Evolutionary conservation across 2,113 vertebrate genomes (phyloP), one percentile per base, ranked within the genome.

Genomic region (Oreocharis arfaki): DNA sequence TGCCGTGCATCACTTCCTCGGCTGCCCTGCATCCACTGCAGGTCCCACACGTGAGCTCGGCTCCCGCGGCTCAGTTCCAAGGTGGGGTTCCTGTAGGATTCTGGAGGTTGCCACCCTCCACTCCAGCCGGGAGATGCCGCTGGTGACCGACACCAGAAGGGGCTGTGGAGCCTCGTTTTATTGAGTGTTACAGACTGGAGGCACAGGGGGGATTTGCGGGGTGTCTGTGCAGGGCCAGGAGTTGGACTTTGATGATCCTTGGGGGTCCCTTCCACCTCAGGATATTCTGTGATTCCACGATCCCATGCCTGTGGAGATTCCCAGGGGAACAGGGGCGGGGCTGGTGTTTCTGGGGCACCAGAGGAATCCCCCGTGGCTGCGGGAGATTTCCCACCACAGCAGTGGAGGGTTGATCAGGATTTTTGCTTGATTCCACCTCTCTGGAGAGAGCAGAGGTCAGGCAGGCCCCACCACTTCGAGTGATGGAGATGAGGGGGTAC

Each of bases 1-100:
- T 68, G 9, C 10, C 1, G 9, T 96, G 90, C 71, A 23, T 97
- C 95, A 97, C 55, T 90, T 96, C 90, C 94, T 44, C 20, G 39
- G 57, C 44, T 13, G 14, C 20, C 67, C 28, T 26, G 14, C 20
- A 67, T 44, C 26, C 37, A 4, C 7, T 4, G 68, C 33, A 2
- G 52, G 15, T 47, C 33, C 37, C 33, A 9, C 63, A 11, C 13
- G 70, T 82, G 85, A 91, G n/a, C 35, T 24, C 18, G 2, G 35
- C 39, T 91, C 65, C 50, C 0, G 2, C 0, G 1, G 6, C 7
- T 27, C 61, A 27, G 12, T 13, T 50, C 28, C 44, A 15, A 13
- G 28, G 18, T 3, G 35, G 71, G 49, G 3, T 16, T 73, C 16
- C 24, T 4, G 44, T 0, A 30, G 65, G 33, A 39, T 18, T 20